Percentiles rank a stretch among this genome's conserved stretches.
These are phyloP conservation scores for Nymphicus hollandicus DNA, from an alignment of 2,113 vertebrate genomes.

Conservation along the genomic window DNA sequence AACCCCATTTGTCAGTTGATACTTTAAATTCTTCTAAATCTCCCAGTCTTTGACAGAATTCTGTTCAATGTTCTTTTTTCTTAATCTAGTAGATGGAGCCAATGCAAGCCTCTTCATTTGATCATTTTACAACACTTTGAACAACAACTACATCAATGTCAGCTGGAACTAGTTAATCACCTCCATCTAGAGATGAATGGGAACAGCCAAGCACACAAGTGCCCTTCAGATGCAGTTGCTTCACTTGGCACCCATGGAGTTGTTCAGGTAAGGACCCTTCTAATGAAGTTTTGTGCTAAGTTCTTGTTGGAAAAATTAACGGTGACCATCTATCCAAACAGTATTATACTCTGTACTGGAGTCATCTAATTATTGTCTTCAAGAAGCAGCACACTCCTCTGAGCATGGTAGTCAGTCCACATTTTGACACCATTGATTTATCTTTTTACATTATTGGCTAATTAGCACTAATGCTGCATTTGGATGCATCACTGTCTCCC, in stretches of 20 bases:
- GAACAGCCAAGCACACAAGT: background rate
- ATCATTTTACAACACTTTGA: background rate
- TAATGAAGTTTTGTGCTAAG: background rate
- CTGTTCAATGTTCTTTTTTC: background rate
- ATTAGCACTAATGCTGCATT: background rate
- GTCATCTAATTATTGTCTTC: background rate
- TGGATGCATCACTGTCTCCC: background rate
- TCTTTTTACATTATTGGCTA: background rate
- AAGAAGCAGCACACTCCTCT: background rate
- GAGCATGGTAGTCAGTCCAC: background rate
- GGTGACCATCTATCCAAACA: background rate
- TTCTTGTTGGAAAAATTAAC: background rate
- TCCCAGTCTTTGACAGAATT: background rate
- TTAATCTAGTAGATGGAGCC: background rate
- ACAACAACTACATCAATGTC: background rate
- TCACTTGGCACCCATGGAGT: background rate
- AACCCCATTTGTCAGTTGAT: background rate
- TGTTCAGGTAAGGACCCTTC: background rate
- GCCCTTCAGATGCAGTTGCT: background rate
- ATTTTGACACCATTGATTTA: background rate
- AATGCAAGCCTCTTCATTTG: background rate
- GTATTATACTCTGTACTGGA: background rate
- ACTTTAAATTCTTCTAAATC: background rate
- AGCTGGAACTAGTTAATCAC: background rate
- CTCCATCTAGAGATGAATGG: background rate